Percentiles rank a stretch among this genome's conserved stretches.
Conservation (phyloP, 2,888 invertebrate genomes). For the Nemurella pictetii region DNA sequence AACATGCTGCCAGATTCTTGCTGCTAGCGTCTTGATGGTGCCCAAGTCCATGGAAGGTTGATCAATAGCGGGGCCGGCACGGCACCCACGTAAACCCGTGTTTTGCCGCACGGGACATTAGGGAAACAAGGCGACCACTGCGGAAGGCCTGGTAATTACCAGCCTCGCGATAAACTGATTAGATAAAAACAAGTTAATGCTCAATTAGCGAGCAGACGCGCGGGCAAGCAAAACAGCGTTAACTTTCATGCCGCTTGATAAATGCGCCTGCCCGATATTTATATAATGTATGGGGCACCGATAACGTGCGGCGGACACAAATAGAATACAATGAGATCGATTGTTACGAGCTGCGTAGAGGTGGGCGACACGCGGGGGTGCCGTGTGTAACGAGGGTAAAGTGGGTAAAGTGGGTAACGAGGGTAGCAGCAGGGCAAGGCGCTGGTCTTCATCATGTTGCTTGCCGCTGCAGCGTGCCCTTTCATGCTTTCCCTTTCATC, state of each 20-base stretch:
- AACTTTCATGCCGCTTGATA: neutral
- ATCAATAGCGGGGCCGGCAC: neutral
- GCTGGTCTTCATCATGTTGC: no score
- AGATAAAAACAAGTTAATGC: neutral
- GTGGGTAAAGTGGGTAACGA: no score
- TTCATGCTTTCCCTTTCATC: no score
- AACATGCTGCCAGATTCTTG: no score
- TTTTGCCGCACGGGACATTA: neutral
- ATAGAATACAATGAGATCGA: neutral
- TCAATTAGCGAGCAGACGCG: neutral
- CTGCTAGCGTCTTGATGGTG: no score
- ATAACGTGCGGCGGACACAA: neutral
- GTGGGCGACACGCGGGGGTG: no score
- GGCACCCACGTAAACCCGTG: neutral
- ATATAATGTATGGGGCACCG: neutral
- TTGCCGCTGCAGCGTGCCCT: no score
- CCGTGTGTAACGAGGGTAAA: no score
- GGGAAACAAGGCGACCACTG: neutral
- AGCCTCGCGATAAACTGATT: neutral
- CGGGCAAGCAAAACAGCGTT: neutral
- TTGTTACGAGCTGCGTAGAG: neutral
- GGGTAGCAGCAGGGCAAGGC: no score
- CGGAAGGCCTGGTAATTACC: neutral
- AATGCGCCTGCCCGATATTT: neutral
- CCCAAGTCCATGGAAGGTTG: no score